A percentile compares a stretch with the other conserved stretches of the same genome.
Conservation (phyloP, 1,140 invertebrate genomes). For the Cryptotermes secundus region DNA sequence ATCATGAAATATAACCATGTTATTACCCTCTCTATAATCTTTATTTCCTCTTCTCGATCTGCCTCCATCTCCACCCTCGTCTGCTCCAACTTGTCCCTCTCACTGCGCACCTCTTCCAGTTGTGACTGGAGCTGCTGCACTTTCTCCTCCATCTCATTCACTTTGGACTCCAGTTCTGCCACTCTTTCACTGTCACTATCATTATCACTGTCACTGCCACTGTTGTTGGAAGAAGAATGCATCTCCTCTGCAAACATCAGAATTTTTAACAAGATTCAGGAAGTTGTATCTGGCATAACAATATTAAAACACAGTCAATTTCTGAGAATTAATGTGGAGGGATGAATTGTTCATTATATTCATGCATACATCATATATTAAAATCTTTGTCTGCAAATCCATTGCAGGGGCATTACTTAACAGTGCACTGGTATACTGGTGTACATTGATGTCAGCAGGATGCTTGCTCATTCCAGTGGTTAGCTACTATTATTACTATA, state of each 20-base stretch:
- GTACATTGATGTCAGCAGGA: too few species aligned
- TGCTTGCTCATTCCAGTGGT: too few species aligned
- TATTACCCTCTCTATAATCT: conserved; percentile 46
- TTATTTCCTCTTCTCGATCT: conserved; percentile 51
- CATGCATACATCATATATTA: too few species aligned
- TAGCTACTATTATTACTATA: too few species aligned
- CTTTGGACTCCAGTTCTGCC: conserved; percentile 51
- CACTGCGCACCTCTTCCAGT: conserved; percentile 49
- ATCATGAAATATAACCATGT: too few species aligned
- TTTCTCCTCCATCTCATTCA: conserved; percentile 52
- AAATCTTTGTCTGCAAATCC: too few species aligned
- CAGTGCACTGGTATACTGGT: too few species aligned
- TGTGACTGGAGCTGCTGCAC: conserved; percentile 52
- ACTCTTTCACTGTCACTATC: conserved; percentile 43
- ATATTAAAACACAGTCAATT: too few species aligned
- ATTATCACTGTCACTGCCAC: conserved; percentile 42
- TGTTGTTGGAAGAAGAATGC: conserved; percentile 9
- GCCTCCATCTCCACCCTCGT: conserved; percentile 45
- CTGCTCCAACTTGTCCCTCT: conserved; percentile 49
- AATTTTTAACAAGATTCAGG: background rate
- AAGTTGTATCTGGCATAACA: background rate
- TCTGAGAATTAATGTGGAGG: too few species aligned
- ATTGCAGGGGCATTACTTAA: too few species aligned
- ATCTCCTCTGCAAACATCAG: conserved; percentile 38
- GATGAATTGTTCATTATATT: too few species aligned